Evolutionary conservation across 2,888 invertebrate species (phyloP), one percentile per base, ranked within the genome.

Genomic region (Meandrusa payeni): DNA sequence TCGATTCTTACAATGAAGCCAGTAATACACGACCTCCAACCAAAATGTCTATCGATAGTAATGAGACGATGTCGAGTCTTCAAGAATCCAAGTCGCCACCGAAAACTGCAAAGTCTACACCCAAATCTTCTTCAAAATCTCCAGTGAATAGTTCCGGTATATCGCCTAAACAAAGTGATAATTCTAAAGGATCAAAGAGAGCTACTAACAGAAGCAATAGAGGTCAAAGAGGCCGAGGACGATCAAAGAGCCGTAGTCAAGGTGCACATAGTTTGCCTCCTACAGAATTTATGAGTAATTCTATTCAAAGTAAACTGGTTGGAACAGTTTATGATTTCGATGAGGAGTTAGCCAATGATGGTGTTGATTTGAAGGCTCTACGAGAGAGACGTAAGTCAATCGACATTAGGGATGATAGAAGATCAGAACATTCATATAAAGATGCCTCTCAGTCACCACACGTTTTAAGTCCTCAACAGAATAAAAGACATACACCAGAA

Each of bases 261-360:
- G 62, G 59, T 13, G 52, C 51, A 12, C 74, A 70, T 40, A 50
- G 61, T 15, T 76, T 67, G 61, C 53, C 80, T 52, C 37, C 77
- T 59, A 68, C 87, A 23, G 89, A 90, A 41, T 87, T 83, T 56
- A 72, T 80, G 43, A 89, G 90, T 11, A 92, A 92, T 58, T 93
- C 94, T 1, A 94, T 94, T 46, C 94, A 93, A 51, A 94, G 93
- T 66, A 95, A 95, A 68, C 82, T 95, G 22, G 92, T 93, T 3
- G 95, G 96, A 4, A 96, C 96, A 1, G 96, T 96, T 1, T 97
- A 95, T 61, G 97, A 95, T 69, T 94, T 94, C 51, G 93, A 95
- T 51, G 95, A 96, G 59, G 95, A 96, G 66, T 91, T 94, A 46
- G 90, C 92, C 4, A 92, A 90, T 52, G 93, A 94, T 47, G 92